Conservation (phyloP, 2,113 vertebrate species). For the Tragelaphus strepsiceros region DNA sequence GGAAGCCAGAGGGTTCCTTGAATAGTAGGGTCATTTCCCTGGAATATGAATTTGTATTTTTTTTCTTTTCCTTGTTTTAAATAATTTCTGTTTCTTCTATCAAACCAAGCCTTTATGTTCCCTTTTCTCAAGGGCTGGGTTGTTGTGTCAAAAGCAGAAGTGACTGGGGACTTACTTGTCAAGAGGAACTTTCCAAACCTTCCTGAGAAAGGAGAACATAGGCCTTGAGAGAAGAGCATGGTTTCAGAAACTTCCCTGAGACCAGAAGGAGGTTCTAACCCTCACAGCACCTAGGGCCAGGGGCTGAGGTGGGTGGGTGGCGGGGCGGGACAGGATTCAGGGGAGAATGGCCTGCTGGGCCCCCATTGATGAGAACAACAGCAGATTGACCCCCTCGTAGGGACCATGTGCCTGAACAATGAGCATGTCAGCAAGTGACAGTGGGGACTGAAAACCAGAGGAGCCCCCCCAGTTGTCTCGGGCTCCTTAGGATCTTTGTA, state of each 20-base stretch:
- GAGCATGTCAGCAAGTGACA: not conserved
- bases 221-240: not conserved
- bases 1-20: not conserved
- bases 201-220: not conserved
- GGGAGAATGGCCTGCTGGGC: not conserved
- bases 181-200: slow-evolving; percentile 14
- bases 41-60: not conserved
- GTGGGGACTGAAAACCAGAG: not conserved
- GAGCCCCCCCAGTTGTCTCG: not conserved
- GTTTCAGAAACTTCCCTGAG: not conserved
- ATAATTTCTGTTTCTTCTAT: not conserved
- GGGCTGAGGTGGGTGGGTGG: not conserved
- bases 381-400: accelerated
- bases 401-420: not conserved
- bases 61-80: not conserved
- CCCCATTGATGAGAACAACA: not conserved
- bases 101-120: not conserved
- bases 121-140: not conserved
- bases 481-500: not conserved
- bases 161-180: not conserved
- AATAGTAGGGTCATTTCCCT: not conserved
- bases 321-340: not conserved
- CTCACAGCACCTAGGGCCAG: not conserved
- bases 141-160: slow-evolving; percentile 1
- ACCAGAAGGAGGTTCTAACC: not conserved